Percentiles rank a stretch among this genome's conserved stretches.
Conservation (phyloP, 1,140 invertebrate species). For the Lepidostoma basale region DNA sequence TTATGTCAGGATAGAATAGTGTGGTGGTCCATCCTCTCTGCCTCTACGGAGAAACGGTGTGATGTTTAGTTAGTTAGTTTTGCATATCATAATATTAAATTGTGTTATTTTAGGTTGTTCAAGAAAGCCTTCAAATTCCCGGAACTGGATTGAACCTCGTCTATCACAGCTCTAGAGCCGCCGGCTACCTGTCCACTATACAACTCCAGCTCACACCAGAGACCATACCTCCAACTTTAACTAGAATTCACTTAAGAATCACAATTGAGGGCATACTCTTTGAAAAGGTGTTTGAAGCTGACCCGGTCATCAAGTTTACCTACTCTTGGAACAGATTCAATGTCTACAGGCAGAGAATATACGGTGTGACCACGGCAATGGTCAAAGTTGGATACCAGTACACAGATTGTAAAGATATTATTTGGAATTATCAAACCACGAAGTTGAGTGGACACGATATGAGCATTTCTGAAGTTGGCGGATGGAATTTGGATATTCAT, state of each 20-base stretch:
- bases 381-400: slow-evolving; percentile 97
- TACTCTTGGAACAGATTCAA: slow-evolving; percentile 96
- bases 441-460: slow-evolving; percentile 95
- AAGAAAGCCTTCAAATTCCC: slow-evolving; percentile 91
- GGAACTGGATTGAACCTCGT: slow-evolving; percentile 92
- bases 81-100: too few species aligned
- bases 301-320: slow-evolving; percentile 93
- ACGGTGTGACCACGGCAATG: slow-evolving; percentile 86
- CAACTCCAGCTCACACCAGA: slow-evolving; percentile 92
- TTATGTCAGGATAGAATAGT: too few species aligned
- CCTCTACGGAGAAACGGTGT: too few species aligned
- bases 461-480: slow-evolving; percentile 93
- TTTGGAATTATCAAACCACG: slow-evolving; percentile 95
- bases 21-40: too few species aligned
- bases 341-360: slow-evolving; percentile 94
- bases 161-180: slow-evolving; percentile 90
- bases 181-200: slow-evolving; percentile 93
- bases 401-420: slow-evolving; percentile 87
- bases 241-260: slow-evolving; percentile 86
- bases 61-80: too few species aligned
- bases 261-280: slow-evolving; percentile 94
- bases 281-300: slow-evolving; percentile 93
- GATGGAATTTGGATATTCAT: slow-evolving; percentile 97
- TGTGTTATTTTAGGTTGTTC: slow-evolving; percentile 72
- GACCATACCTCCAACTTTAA: slow-evolving; percentile 77